Base-by-base conservation (phyloP, 2,797 vertebrate species). In the Galagoides demidoff region DNA sequence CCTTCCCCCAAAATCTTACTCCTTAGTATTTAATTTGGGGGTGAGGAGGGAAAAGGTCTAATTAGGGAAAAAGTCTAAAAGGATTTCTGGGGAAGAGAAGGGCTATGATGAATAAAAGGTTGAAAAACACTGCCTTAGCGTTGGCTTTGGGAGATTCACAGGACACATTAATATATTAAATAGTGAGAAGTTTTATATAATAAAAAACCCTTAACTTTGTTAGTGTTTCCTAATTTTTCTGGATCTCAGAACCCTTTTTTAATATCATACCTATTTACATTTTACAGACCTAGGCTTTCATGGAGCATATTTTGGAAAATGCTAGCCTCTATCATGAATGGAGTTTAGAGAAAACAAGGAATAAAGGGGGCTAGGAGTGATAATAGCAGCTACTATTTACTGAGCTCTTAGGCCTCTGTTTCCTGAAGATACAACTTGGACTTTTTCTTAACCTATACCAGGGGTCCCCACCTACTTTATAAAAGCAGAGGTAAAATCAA, bases 281-380 rank as follows among this genome's bases (percentile, higher is more conserved):
- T 89, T 92, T 71, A 52, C 16, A 81, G 85, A 61, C 0, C 0
- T 57, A 64, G 8, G 82, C 68, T 85, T 64, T 29, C 37, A 52
- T 59, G 61, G 45, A 86, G 55, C 12, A 9, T 73, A 39, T 90
- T 86, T 86, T 19, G 76, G 55, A 55, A 92, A 85, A 68, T 22
- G 16, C 66, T 64, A 31, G 10, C 57, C 16, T 81, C 22, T 81
- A 79, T 81, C 2, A 89, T 37, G 94, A 85, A 86, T 22, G 5
- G 29, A 81, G n/a, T 86, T 90, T 63, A 90, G 82, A 92, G 63
- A 63, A 94, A 90, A 78, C 45, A 78, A 92, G 52, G 77, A 68
- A 16, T 25, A 73, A 86, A 37, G 71, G 87, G 13, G 71, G 8
- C 90, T 20, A 5, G 10, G 74, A 85, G 55, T 86, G 37, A 64